These are phyloP conservation scores for Porites rus DNA, from an alignment of 92 coral and sea anemone species.

Conservation along the genomic window DNA sequence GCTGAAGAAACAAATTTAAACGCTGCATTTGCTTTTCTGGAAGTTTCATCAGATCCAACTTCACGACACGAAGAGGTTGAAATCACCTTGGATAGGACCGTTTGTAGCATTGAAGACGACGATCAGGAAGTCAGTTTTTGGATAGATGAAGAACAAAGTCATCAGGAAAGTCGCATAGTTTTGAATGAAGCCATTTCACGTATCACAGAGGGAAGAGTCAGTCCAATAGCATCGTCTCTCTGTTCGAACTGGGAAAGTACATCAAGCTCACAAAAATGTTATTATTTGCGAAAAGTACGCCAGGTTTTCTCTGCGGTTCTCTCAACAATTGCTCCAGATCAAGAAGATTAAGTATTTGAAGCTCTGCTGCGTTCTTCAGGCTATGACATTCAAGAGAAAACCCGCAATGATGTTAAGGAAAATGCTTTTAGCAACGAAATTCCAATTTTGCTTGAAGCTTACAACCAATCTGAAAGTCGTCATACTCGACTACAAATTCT, in stretches of 20 bases:
- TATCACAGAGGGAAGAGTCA: slow-evolving; percentile 46
- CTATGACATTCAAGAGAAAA: too few relatives aligned
- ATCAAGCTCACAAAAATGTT: slow-evolving; percentile 48
- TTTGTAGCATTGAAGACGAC: too few relatives aligned
- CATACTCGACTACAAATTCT: slow-evolving; percentile 53
- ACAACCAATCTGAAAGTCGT: slow-evolving; percentile 53
- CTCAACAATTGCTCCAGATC: slow-evolving; percentile 49
- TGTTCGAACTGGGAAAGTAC: slow-evolving; percentile 36
- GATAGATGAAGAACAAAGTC: slow-evolving; percentile 46
- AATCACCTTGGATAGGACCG: too few relatives aligned
- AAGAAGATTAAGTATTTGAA: slow-evolving; percentile 27
- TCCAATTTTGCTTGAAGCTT: not conserved
- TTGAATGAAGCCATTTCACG: slow-evolving; percentile 44
- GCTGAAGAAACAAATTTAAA: too few relatives aligned
- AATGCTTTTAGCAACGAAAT: too few relatives aligned
- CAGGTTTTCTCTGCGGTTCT: slow-evolving; percentile 28
- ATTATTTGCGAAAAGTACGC: slow-evolving; percentile 39
- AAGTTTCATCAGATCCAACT: too few relatives aligned
- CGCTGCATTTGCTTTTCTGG: too few relatives aligned
- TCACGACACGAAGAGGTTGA: too few relatives aligned
- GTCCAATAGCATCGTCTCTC: slow-evolving; percentile 46
- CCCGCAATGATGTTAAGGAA: too few relatives aligned
- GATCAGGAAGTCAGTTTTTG: slow-evolving; percentile 44
- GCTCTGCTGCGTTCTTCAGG: slow-evolving; percentile 7
- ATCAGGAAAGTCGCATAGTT: slow-evolving; percentile 37